Evolutionary conservation across 1,140 invertebrate genomes (phyloP).

Genomic region (Pseudomyrmex gracilis): DNA sequence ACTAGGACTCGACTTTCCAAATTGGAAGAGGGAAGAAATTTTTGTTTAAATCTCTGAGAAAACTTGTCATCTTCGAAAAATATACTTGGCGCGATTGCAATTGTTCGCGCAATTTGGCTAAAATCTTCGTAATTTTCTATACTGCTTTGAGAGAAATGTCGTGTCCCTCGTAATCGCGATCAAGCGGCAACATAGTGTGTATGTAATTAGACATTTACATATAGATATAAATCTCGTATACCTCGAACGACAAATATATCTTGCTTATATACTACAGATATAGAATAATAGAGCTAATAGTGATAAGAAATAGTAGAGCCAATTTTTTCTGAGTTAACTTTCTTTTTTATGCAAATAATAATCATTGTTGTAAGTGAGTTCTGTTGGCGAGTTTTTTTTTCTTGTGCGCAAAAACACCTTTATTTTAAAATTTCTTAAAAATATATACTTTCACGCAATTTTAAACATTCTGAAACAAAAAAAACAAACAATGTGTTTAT

Average conservation of each 20-base stretch:
- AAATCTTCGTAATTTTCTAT: conserved; percentile 40
- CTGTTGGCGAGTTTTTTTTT: too few relatives aligned
- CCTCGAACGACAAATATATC: conserved; percentile 16
- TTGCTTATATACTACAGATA: not conserved
- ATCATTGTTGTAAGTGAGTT: not conserved
- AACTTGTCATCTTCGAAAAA: conserved; percentile 56
- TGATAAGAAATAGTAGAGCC: not conserved
- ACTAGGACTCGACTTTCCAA: conserved; percentile 57
- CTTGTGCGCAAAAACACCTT: too few relatives aligned
- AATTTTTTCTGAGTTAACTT: not conserved
- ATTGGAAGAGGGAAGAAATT: conserved; percentile 21
- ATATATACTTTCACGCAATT: too few relatives aligned
- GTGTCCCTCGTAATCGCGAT: conserved; percentile 57
- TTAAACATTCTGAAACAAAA: too few relatives aligned
- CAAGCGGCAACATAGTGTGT: conserved; percentile 27
- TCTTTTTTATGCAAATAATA: not conserved
- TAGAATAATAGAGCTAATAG: not conserved
- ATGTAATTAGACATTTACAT: conserved; percentile 39
- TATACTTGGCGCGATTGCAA: conserved; percentile 52
- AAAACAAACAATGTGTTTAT: too few relatives aligned
- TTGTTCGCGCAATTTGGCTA: conserved; percentile 39
- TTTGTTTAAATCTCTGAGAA: conserved; percentile 56
- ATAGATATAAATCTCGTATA: conserved; percentile 29
- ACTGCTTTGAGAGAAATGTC: conserved; percentile 50
- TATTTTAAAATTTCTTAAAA: too few relatives aligned